Evolutionary conservation across 1,140 invertebrate species (phyloP).

Genomic region (Acromyrmex echinatior): DNA sequence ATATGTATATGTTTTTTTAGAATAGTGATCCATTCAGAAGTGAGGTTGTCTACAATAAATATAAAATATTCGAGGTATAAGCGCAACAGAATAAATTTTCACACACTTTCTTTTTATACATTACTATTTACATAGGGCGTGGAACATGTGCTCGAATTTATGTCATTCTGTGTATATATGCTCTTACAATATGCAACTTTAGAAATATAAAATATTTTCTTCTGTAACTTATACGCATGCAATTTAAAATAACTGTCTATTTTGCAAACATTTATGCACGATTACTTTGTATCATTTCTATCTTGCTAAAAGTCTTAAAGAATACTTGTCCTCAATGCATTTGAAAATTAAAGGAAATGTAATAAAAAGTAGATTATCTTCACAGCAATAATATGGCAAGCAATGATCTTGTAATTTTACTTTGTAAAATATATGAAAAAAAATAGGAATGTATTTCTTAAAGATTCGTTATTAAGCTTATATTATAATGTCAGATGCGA

Average conservation of each 20-base stretch:
- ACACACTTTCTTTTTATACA: background rate
- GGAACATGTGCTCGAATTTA: slow-evolving; percentile 15
- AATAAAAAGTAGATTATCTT: slow-evolving; percentile 11
- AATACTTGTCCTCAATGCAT: slow-evolving; percentile 46
- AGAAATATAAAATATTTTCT: slow-evolving; percentile 41
- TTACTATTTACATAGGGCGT: background rate
- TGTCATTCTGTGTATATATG: slow-evolving; percentile 1
- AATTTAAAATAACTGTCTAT: slow-evolving; percentile 32
- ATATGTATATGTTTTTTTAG: background rate
- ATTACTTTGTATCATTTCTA: slow-evolving; percentile 23
- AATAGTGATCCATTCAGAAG: slow-evolving; percentile 15
- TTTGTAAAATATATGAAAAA: slow-evolving; percentile 30
- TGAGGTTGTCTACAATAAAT: slow-evolving; percentile 19
- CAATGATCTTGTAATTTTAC: background rate
- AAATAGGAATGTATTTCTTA: slow-evolving; percentile 9
- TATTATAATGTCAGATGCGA: background rate
- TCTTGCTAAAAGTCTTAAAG: background rate
- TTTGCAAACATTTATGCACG: background rate
- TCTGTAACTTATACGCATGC: slow-evolving; percentile 37
- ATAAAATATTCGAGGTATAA: slow-evolving; percentile 19
- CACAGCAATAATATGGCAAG: slow-evolving; percentile 17
- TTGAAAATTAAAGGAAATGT: slow-evolving; percentile 23
- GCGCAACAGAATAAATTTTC: slow-evolving; percentile 3
- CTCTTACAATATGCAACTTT: slow-evolving; percentile 19
- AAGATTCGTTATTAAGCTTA: background rate